phyloP scores from a whole-genome alignment of 2,888 invertebrate species.

The Gymnoscelis rufifasciata region DNA sequence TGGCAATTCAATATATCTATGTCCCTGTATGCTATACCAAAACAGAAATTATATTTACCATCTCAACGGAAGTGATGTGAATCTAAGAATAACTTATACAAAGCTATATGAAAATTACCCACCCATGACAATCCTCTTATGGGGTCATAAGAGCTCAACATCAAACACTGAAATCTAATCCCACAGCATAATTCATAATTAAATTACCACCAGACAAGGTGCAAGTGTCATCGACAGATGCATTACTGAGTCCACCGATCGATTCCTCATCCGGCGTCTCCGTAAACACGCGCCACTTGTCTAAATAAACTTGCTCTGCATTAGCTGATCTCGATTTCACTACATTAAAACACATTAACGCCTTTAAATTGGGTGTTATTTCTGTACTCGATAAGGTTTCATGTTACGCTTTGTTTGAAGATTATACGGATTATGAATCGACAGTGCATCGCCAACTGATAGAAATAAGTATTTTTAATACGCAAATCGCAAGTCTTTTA shows the following conservation, averaged over 20 bases:
- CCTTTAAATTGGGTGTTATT: constrained; percentile 66
- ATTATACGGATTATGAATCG: constrained; percentile 16
- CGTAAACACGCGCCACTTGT: constrained; percentile 77
- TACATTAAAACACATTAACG: constrained; percentile 78
- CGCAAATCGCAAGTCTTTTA: no score
- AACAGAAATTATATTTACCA: no score
- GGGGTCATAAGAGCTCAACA: no score
- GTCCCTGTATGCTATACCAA: no score
- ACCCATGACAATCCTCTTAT: no score
- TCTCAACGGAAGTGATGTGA: no score
- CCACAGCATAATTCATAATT: constrained; percentile 21
- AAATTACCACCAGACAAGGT: constrained; percentile 35
- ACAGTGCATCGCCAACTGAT: background rate
- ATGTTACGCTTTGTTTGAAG: constrained; percentile 31
- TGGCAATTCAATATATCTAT: no score
- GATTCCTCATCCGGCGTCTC: constrained; percentile 73
- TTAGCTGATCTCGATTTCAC: constrained; percentile 76
- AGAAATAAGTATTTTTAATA: background rate
- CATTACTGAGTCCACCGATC: constrained; percentile 75
- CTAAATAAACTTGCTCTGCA: constrained; percentile 73
- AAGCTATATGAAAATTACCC: no score
- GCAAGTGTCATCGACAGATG: constrained; percentile 64
- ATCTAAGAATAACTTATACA: no score
- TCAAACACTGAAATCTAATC: constrained; percentile 5
- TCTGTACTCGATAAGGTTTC: constrained; percentile 54